phyloP scores from a whole-genome alignment of 2,113 vertebrate genomes.

The rabbit (Oryctolagus cuniculus) region mOryCun1.1 NC_091435.1:112718001-112718500 shows the following conservation, averaged over 20 bases:
- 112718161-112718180: background rate
- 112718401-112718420: background rate
- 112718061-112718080: no score
- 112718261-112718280: background rate
- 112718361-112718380: background rate
- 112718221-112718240: conserved; percentile 16
- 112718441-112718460: background rate
- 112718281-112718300: background rate
- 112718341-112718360: background rate
- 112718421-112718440: background rate
- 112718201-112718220: background rate
- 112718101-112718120: background rate
- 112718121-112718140: background rate
- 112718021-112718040: no score
- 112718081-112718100: no score
- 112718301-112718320: background rate
- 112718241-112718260: background rate
- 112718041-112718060: no score
- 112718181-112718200: background rate
- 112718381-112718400: background rate
- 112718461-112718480: conserved; percentile 34
- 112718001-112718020: no score
- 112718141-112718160: background rate
- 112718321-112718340: background rate
- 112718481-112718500: conserved; percentile 30